Evolutionary conservation across 2,797 vertebrate genomes (phyloP).

Genomic region (Diplodus sargus): DNA sequence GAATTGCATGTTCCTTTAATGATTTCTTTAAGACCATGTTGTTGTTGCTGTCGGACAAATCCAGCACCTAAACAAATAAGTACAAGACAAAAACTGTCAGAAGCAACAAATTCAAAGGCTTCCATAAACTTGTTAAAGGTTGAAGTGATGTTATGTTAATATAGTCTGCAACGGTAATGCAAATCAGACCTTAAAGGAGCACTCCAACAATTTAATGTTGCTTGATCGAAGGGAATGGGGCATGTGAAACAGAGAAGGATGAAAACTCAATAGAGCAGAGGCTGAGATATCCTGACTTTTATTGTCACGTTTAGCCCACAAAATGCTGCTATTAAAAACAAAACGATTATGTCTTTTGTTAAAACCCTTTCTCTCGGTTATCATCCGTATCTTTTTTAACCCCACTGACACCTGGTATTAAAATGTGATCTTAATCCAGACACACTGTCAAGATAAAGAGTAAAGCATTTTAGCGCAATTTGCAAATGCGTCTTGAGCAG

Average conservation of each 20-base stretch:
- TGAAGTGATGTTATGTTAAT: not conserved
- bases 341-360: not conserved
- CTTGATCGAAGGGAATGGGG: not conserved
- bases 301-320: not conserved
- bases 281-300: not conserved
- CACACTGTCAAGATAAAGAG: no score
- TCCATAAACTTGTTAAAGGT: not conserved
- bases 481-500: no score
- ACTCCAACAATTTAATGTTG: constrained; percentile 1
- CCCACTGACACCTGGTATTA: no score
- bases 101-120: constrained; percentile 1
- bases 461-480: no score
- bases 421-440: no score
- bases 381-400: not conserved
- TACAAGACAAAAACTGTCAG: constrained; percentile 1
- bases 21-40: constrained; percentile 13
- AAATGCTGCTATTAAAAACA: not conserved
- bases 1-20: not conserved
- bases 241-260: not conserved
- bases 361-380: not conserved
- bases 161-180: not conserved
- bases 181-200: constrained; percentile 21
- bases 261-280: not conserved
- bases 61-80: not conserved
- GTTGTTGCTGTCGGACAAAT: constrained; percentile 25